A percentile compares a stretch with the other conserved stretches of the same genome.
These are phyloP conservation scores for Aldrovandia affinis DNA, from an alignment of 2,797 vertebrate species.

Conservation along the genomic window DNA sequence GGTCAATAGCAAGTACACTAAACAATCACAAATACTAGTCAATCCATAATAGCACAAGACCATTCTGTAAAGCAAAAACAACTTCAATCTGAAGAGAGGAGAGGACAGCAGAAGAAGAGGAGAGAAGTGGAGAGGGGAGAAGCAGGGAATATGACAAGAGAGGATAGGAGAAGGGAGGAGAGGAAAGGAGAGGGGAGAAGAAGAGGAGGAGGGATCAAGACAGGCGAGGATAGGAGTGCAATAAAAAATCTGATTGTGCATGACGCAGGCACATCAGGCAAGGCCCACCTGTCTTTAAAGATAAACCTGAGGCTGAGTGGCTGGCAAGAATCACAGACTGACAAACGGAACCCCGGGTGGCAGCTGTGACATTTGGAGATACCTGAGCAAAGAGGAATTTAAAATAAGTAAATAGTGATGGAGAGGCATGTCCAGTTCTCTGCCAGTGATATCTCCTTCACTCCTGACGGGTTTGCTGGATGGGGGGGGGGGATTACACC, in stretches of 20 bases:
- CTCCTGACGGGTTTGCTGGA: background rate
- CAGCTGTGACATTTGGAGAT: constrained; percentile 7
- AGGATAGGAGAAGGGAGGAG: background rate
- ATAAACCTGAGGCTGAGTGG: background rate
- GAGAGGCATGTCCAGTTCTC: background rate
- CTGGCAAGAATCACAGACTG: background rate
- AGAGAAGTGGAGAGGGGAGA: background rate
- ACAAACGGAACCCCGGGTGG: background rate
- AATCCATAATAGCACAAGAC: too few species aligned
- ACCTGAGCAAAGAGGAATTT: background rate
- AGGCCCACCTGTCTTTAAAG: background rate
- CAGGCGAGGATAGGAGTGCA: background rate
- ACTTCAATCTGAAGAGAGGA: background rate
- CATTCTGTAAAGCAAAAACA: too few species aligned
- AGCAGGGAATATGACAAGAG: background rate
- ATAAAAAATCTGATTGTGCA: constrained; percentile 38
- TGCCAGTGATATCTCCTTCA: background rate
- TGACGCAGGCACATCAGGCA: background rate
- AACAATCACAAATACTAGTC: too few species aligned
- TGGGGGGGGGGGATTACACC: background rate
- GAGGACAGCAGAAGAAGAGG: background rate
- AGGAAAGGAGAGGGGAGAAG: background rate
- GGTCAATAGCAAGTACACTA: too few species aligned
- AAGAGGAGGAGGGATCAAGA: background rate
- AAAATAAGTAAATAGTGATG: constrained; percentile 3